Evolutionary conservation across 2,888 invertebrate species (phyloP).

Genomic region (Unio delphinus): DNA sequence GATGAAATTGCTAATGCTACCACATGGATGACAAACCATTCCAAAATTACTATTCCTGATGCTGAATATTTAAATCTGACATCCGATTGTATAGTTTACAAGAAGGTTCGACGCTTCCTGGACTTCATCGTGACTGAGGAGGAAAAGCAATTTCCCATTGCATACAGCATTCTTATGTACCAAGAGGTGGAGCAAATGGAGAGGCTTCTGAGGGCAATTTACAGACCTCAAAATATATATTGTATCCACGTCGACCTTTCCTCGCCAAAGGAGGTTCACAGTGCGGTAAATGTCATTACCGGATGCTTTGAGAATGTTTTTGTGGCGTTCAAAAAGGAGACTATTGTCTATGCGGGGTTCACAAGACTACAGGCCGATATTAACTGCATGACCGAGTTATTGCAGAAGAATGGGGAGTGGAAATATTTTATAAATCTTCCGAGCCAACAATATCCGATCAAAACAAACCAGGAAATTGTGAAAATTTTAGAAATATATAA

Average conservation of each 20-base stretch:
- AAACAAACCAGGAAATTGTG: conserved; percentile 68
- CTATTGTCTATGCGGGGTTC: conserved; percentile 65
- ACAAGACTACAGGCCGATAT: conserved; percentile 66
- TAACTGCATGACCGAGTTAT: conserved; percentile 67
- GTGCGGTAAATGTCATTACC: conserved; percentile 46
- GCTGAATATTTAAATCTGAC: conserved; percentile 43
- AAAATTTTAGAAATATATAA: conserved; percentile 67
- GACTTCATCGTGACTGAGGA: conserved; percentile 23
- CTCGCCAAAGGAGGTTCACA: conserved; percentile 37
- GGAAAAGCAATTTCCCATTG: conserved; percentile 59
- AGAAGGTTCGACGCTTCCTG: conserved; percentile 32
- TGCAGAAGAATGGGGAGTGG: conserved; percentile 50
- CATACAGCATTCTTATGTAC: conserved; percentile 63
- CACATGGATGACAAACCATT: conserved; percentile 13
- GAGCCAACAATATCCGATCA: conserved; percentile 67
- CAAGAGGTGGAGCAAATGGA: conserved; percentile 61
- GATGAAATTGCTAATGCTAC: conserved; percentile 42
- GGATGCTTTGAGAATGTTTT: conserved; percentile 68
- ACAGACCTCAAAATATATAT: conserved; percentile 65
- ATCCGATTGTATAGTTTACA: conserved; percentile 49
- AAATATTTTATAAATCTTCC: conserved; percentile 70
- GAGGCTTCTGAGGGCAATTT: conserved; percentile 59
- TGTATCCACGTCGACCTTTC: conserved; percentile 68
- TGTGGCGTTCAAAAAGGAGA: conserved; percentile 61
- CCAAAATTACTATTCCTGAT: conserved; percentile 37